A percentile compares a stretch with the other conserved stretches of the same genome.
These are phyloP conservation scores for Chaetogeoica ovagalla DNA, from an alignment of 2,888 invertebrate genomes.

Conservation along the genomic window DNA sequence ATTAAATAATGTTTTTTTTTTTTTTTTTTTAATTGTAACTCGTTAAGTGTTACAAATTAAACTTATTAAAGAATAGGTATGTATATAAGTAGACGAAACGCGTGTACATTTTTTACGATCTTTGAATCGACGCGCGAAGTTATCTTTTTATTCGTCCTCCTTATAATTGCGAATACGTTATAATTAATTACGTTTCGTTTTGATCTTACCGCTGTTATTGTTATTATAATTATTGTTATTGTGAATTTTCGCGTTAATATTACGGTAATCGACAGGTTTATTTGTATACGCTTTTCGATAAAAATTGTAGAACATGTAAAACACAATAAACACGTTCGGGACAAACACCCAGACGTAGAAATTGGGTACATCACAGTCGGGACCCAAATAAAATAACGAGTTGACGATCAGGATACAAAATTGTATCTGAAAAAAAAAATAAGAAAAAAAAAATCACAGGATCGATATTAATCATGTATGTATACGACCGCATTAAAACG, in stretches of 20 bases:
- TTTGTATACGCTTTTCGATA: conserved; percentile 65
- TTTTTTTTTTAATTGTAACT: neutral
- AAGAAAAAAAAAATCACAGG: conserved; percentile 8
- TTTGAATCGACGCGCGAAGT: too few species aligned
- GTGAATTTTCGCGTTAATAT: neutral
- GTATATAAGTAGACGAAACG: neutral
- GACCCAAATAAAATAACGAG: conserved; percentile 47
- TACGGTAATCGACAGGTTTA: conserved; percentile 6
- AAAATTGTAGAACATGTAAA: conserved; percentile 74
- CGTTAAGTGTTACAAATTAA: conserved; percentile 1
- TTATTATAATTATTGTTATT: conserved; percentile 33
- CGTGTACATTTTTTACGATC: neutral
- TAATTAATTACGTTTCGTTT: conserved; percentile 19
- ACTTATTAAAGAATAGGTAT: conserved; percentile 17
- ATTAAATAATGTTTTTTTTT: too few species aligned
- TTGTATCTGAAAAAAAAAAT: conserved; percentile 53
- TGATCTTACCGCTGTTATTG: conserved; percentile 27
- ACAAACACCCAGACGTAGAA: conserved; percentile 59
- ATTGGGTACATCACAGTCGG: conserved; percentile 52
- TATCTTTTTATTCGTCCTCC: neutral
- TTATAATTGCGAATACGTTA: neutral
- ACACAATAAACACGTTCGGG: conserved; percentile 68
- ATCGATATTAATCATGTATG: conserved; percentile 17
- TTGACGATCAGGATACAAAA: conserved; percentile 54
- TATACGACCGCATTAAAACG: conserved; percentile 11